Conservation (phyloP, 2,113 vertebrate genomes). For the Pseudorasbora parva region DNA sequence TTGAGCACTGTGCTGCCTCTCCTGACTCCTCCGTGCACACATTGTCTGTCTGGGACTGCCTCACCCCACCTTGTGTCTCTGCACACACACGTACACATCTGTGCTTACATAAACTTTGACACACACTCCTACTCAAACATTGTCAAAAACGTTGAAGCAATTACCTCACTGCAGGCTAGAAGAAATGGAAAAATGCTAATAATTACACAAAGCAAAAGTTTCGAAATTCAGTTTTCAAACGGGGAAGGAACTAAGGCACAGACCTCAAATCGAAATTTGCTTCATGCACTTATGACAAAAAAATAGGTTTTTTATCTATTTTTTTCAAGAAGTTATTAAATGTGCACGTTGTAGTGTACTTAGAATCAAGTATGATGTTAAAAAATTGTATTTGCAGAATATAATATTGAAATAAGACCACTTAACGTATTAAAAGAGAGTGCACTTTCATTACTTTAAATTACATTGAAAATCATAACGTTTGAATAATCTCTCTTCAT, state of each 20-base stretch:
- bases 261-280: background rate
- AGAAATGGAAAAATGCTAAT: slow-evolving; percentile 22
- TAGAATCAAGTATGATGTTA: background rate
- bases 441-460: too few relatives aligned
- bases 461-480: too few relatives aligned
- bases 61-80: background rate
- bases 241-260: background rate
- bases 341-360: background rate
- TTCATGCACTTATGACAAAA: background rate
- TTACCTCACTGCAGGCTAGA: background rate
- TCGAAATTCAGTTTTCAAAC: slow-evolving; percentile 4
- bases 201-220: background rate
- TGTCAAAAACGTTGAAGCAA: background rate
- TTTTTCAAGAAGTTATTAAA: background rate
- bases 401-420: background rate
- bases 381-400: background rate
- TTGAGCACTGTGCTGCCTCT: slow-evolving; percentile 42
- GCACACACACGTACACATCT: slow-evolving; percentile 4
- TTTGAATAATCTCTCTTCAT: background rate
- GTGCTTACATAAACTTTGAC: slow-evolving; percentile 24
- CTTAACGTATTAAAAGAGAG: background rate
- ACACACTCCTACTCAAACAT: slow-evolving; percentile 9
- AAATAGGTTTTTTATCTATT: background rate
- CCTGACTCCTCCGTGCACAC: slow-evolving; percentile 49
- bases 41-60: slow-evolving; percentile 40